Evolutionary conservation across 2,888 invertebrate genomes (phyloP), one percentile per base, ranked within the genome.

Genomic region (Euzophera pinguis): DNA sequence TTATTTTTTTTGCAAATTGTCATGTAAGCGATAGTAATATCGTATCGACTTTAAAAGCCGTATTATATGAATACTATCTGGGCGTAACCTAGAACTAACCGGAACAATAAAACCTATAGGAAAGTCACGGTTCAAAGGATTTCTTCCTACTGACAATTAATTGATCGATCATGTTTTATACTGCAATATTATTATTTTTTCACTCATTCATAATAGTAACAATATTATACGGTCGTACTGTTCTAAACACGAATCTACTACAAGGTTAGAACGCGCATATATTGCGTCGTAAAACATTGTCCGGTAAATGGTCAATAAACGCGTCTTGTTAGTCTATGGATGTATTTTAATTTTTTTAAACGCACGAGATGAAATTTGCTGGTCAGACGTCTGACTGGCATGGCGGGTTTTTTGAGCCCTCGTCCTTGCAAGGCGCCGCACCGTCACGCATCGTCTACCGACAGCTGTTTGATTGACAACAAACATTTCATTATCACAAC

Each of bases 381-480:
- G 56, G 54, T 59, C 62, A 70, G 66, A 63, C 65, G 57, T 55
- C 57, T 54, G 56, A 63, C 63, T 64, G 64, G 60, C 60, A 61
- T 56, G 58, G 57, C 54, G 56, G 49, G 59, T 64, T 75, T 79
- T 80, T 77, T 60, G 55, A 69, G 63, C 63, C 66, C 66, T 68
- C 59, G 83, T 83, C 83, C 84, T 84, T 83, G 82, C 69, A 55
- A 62, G 75, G 75, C 75, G 75, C 71, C 75, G 65, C 60, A 64
- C 61, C 70, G 81, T 78, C 79, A 83, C 76, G 82, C 79, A 71
- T 65, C 71, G 71, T 54, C 73, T 64, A 62, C 65, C 64, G 54
- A 70, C 78, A 79, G 77, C 75, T 75, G 79, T 79, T 81, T 80
- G 81, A 84, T 83, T 84, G 73, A 82, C 78, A 84, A 83, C 81